Percentiles rank a stretch among this genome's conserved stretches.
These are phyloP conservation scores for Hippocampus mohnikei DNA, from an alignment of 2,113 vertebrate species.

Conservation along the genomic window DNA sequence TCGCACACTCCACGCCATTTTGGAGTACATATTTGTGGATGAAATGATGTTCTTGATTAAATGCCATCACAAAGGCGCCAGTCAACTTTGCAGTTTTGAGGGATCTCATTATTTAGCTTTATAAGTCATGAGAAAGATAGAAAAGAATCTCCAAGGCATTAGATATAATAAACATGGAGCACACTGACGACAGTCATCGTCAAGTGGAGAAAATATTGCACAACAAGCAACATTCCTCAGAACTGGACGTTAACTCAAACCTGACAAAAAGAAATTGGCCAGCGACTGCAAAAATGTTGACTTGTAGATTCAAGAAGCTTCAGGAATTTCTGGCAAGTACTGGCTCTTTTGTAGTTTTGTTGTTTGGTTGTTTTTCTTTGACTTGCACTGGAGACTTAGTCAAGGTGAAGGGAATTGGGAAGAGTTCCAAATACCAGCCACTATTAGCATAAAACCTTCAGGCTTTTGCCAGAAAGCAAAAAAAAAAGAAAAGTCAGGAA, in stretches of 20 bases:
- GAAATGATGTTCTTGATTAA: neutral
- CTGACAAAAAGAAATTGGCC: too few species aligned
- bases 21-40: neutral
- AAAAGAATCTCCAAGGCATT: too few species aligned
- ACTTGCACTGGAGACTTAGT: neutral
- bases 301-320: neutral
- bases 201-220: too few species aligned
- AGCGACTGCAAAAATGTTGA: too few species aligned
- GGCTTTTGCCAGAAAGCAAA: neutral
- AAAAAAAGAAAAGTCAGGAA: neutral
- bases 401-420: neutral
- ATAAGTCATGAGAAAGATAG: too few species aligned
- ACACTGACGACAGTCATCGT: too few species aligned
- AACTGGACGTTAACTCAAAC: too few species aligned
- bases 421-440: neutral
- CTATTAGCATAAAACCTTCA: neutral
- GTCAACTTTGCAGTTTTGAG: neutral
- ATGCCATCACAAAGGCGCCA: neutral
- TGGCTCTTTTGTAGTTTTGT: neutral
- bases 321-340: neutral
- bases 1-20: neutral
- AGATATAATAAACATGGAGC: too few species aligned
- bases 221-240: too few species aligned
- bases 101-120: too few species aligned
- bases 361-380: neutral